A percentile compares a stretch with the other conserved stretches of the same genome.
Evolutionary conservation across 2,888 invertebrate species (phyloP).

Genomic region (Tuberolachnus salignus): DNA sequence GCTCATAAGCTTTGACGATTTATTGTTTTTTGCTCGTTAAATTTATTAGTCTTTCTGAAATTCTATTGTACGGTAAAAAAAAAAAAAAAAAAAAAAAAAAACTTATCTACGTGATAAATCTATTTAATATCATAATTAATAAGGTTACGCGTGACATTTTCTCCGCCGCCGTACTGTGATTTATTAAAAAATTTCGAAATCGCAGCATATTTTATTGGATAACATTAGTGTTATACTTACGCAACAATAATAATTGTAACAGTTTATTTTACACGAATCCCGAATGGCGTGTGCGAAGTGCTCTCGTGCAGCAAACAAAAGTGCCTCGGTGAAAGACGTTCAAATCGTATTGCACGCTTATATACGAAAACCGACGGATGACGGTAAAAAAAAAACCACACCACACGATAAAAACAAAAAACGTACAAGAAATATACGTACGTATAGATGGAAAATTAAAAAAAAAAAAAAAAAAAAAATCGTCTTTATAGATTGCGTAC

Average conservation of each 20-base stretch:
- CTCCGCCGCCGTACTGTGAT: neutral
- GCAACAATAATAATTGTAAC: neutral
- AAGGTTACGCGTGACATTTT: no score
- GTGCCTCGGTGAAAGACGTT: constrained; percentile 17
- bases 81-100: no score
- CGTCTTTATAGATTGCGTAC: neutral
- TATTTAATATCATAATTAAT: no score
- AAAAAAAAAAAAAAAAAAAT: neutral
- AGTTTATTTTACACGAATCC: neutral
- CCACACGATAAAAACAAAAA: neutral
- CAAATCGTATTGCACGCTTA: neutral
- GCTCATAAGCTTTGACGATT: no score
- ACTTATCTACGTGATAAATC: no score
- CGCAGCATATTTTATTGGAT: neutral
- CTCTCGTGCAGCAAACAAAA: constrained; percentile 11
- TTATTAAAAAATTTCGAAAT: neutral
- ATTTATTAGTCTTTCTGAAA: no score
- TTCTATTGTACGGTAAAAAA: no score
- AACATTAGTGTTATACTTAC: neutral
- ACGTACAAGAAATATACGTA: no score
- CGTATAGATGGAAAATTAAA: neutral
- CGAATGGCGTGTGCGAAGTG: neutral
- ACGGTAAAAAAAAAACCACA: neutral
- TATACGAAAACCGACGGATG: neutral
- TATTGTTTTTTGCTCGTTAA: no score